A percentile compares a stretch with the other conserved stretches of the same genome.
phyloP scores from a whole-genome alignment of 2,888 invertebrate genomes.

The Nomada flava region DNA sequence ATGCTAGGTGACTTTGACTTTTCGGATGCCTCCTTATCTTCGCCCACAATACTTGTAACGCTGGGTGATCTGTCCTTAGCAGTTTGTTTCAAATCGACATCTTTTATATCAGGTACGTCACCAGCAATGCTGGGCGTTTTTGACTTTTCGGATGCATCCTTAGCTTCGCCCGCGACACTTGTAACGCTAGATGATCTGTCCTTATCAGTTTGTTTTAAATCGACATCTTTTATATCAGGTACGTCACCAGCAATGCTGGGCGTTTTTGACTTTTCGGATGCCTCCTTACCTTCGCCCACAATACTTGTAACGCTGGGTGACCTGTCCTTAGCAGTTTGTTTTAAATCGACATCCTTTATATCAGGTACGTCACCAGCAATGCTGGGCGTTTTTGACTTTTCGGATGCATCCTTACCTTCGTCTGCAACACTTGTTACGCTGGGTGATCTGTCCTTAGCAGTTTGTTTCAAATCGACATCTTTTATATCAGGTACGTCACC shows the following conservation, averaged over 20 bases:
- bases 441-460: too few relatives aligned
- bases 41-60: too few relatives aligned
- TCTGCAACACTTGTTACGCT: slow-evolving; percentile 27
- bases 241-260: neutral
- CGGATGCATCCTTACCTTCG: too few relatives aligned
- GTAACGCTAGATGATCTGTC: slow-evolving; percentile 4
- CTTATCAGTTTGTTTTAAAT: neutral
- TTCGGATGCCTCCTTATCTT: too few relatives aligned
- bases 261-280: neutral
- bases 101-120: neutral
- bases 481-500: slow-evolving; percentile 7
- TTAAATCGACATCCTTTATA: too few relatives aligned
- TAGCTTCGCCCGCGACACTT: neutral
- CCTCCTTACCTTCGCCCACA: too few relatives aligned
- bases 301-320: too few relatives aligned
- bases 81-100: neutral
- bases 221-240: neutral
- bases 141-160: slow-evolving; percentile 23
- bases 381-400: too few relatives aligned
- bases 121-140: slow-evolving; percentile 28
- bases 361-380: too few relatives aligned
- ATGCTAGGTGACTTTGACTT: neutral
- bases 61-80: neutral
- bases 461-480: too few relatives aligned
- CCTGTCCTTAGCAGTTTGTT: too few relatives aligned